Base-by-base conservation (phyloP, 2,113 vertebrate genomes). In the Morphnarchus princeps region DNA sequence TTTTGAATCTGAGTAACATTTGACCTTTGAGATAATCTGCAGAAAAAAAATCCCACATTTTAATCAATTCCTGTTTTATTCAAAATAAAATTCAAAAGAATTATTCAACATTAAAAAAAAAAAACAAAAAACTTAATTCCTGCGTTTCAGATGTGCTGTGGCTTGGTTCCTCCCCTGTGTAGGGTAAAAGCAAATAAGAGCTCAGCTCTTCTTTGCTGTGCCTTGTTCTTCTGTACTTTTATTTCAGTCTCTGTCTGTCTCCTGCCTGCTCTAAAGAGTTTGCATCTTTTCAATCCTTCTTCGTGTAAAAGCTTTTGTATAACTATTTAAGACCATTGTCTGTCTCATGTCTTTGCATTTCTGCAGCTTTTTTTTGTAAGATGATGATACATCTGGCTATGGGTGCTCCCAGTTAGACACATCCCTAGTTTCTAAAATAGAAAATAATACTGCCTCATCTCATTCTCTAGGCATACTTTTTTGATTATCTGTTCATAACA, bases 31-130 rank as follows among this genome's bases (percentile, higher is more conserved):
- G 55, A 66, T 81, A 67, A 80, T 63, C 49, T 45, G 43, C 42
- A 45, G 70, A 72, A 50, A 84, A 94, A 94, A 94, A 83, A 79
- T 4, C 52, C 58, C 25, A 54, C 61, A 58, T 79, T 40, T 93
- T 90, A 87, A 87, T 96, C 31, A 49, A 55, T 90, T 93, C 43
- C 82, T 86, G 52, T 91, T 93, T 91, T 80, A 89, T 82, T 93
- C 36, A 72, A 82, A 90, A 90, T 58, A 66, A 90, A 80, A 83
- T n/a, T 19, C 45, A 7, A 32, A 59, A 69, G 8, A 28, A 29
- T 52, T 28, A 52, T 52, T 52, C 52, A 54, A 54, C 15, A 29
- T 54, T 54, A 59, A 58, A 43, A 31, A 45, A 12, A 5, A 62
- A 62, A 16, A 3, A 11, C 42, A 42, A 4, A 36, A 22, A 3